Evolutionary conservation across 2,888 invertebrate species (phyloP), one percentile per base, ranked within the genome.

Genomic region (Venustoraphidia nigricollis): DNA sequence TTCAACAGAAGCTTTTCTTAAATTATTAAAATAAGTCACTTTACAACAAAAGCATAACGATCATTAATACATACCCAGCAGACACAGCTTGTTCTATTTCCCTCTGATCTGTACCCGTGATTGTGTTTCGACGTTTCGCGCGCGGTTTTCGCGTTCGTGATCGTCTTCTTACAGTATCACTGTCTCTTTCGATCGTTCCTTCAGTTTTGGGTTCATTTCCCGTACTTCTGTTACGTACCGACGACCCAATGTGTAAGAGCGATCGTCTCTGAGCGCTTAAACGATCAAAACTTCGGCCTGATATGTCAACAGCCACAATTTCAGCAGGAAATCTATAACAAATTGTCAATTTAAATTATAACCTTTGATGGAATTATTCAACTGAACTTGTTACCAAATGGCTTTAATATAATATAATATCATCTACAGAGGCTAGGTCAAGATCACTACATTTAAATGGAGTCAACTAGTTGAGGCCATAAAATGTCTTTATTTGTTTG

Each of bases 71-170:
- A 77, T 75, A 87, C 88, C 83, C 84, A 70, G 81, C 83, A 61
- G 59, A 62, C 9, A 86, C 76, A 62, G 87, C 88, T 69, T 84
- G 83, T 67, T 81, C 79, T 67, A 90, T 85, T 74, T 90, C 90
- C 71, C 85, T 87, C 65, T 87, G 84, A 74, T 89, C 89, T 60
- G 85, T 89, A 66, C 90, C 89, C 59, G 89, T 87, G 64, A 92
- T 83, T 60, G 91, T 92, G 69, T 91, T 92, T 65, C 91, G 77
- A 72, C 90, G 76, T 71, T 86, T 83, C 67, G 83, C 84, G 57
- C 88, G 75, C 54, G 84, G 81, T 67, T 83, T 81, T 58, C 86
- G 74, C 45, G 79, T 76, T 61, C 83, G 75, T 47, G 82, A 82
- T 57, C 83, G 71, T 57, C 84, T 73, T 62, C 81, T 80, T 50